Evolutionary conservation across 2,113 vertebrate genomes (phyloP), one percentile per base, ranked within the genome.

Genomic region (Stigmatopora nigra): DNA sequence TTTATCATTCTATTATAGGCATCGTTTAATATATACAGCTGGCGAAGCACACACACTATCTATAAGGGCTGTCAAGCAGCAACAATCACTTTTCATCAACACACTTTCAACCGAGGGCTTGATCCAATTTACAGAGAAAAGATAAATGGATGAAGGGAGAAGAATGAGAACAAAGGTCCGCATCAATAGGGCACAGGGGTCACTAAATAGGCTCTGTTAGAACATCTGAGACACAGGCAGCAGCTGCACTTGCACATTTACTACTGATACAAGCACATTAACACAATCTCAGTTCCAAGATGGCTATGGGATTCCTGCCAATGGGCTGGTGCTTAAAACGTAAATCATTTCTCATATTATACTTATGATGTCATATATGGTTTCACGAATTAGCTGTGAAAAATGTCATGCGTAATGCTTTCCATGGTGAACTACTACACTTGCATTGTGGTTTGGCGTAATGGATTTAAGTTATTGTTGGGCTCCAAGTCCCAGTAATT

Each of bases 101-200:
- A 59, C 22, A 13, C 36, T 31, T 57, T 35, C 15, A 57, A 25
- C 25, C 55, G 31, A 31, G 22, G 31, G 25, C 22, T 25, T 22
- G 11, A 58, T 58, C 56, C 35, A 36, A 38, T 17, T 58, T 36
- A 58, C 1, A 38, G 36, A n/a, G 57, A 41, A 41, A 41, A 59
- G 36, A 59, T 59, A n/a, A 41, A 38, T 41, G 57, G 55, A 56
- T 31, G 55, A 56, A 13, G 14, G 14, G 35, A 41, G 57, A 59
- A 59, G 57, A 59, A 19, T 38, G 57, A 41, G 35, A 38, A 59
- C 36, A 59, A 59, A 13, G 38, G 17, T 17, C 57, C 31, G 4
- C 35, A 57, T 59, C 57, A 41, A 59, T 59, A 59, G 57, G 57
- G 35, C 36, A 59, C 8, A 59, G 53, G 38, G 35, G 57, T 59